Evolutionary conservation across 2,113 vertebrate genomes (phyloP), one percentile per base, ranked within the genome.

Genomic region (Pedionomus torquatus): DNA sequence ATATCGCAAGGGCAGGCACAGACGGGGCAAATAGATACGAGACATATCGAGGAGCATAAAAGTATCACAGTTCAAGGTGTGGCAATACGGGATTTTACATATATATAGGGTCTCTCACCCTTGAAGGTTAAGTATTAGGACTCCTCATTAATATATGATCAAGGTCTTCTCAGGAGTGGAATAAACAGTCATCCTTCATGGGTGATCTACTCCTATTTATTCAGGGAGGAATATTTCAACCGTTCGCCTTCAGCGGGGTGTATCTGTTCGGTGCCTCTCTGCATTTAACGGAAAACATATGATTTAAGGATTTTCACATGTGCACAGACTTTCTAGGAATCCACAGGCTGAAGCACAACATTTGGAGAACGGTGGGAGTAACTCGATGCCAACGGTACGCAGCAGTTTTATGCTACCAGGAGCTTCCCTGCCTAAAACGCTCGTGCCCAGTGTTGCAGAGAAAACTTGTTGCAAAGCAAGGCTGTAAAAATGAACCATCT

Each of bases 91-190:
- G 80, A 64, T 96, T 61, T 93, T 95, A 92, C 95, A 92, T 97
- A 90, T 92, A 91, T 77, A 97, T 72, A 65, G 64, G 71, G 52
- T 87, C 63, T 33, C 57, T 97, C 94, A 96, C 92, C 96, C 97
- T 96, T 96, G 95, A 96, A 97, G 97, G 96, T 94, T 83, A 91
- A 93, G 63, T 87, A 65, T 92, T 77, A 77, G 64, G 64, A 65
- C 71, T 66, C 49, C 92, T 97, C 95, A 92, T 96, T 96, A 96
- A 97, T 95, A 95, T 35, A 93, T 79, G 91, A 96, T 91, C 90
- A 87, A 97, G 94, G 95, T 77, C 93, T 93, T 85, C 80, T 96
- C 80, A 78, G 61, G 83, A 93, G 58, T 24, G 49, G 82, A 85
- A 89, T 68, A 75, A 96, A 89, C 80, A 90, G 60, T 41, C 93